Evolutionary conservation across 1,140 invertebrate species (phyloP), one percentile per base, ranked within the genome.

Genomic region (Leptopilina clavipes): DNA sequence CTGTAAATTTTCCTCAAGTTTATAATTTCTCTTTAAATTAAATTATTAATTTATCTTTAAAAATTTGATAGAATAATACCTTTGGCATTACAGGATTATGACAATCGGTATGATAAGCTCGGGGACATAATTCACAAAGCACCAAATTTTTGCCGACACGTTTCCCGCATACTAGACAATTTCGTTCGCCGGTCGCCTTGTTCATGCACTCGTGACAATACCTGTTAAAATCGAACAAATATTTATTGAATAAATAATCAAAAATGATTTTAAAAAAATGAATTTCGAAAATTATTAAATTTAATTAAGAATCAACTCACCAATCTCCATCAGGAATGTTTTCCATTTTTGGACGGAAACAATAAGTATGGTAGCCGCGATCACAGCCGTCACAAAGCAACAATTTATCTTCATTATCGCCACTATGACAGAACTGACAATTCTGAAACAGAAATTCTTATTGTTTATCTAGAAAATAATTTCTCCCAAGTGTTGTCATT

Each of bases 321-420:
- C 98, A 99, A 89, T 99, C 97, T 77, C 98, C 98, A 85, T 98
- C 97, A 48, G 98, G 98, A 91, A 96, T 98, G 84, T 95, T 95
- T 75, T 97, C 96, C 95, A 99, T 97, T 91, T 97, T 95, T 81
- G 98, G 98, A 91, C 97, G 97, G 92, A 99, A 99, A 92, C 98
- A 99, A 88, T 99, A 99, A 59, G 97, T 99, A 92, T 99, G 98
- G 89, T 98, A 99, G 70, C 98, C 98, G 90, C 97, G 97, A 91
- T 99, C 98, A 92, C 98, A 99, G 78, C 97, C 96, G 91, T 99
- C 98, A 91, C 98, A 99, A 2, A 99, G 91, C 75, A 99, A 91
- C 59, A 99, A 90, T 88, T 98, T 96, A 82, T 97, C 98, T 91
- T 99, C 98, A 85, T 98, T 97, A 90, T 99, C 97, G 77, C 98